Conservation (phyloP, 2,888 invertebrate genomes). For the Ypsolopha scabrella region DNA sequence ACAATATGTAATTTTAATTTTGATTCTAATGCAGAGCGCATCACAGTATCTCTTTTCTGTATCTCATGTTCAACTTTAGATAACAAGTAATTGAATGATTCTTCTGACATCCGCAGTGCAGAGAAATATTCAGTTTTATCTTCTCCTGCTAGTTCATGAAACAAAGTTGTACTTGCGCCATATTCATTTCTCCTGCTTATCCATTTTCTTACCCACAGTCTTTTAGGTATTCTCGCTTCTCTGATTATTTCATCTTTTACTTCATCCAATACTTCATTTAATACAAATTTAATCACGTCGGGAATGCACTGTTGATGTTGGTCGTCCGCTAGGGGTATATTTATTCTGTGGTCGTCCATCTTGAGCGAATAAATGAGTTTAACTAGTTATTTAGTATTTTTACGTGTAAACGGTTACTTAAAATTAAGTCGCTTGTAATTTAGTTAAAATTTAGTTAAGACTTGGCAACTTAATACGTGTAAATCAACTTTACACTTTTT, state of each 20-base stretch:
- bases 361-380: neutral
- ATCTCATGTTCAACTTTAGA: neutral
- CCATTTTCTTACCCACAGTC: conserved; percentile 5
- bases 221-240: neutral
- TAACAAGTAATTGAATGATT: conserved; percentile 1
- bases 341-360: neutral
- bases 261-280: neutral
- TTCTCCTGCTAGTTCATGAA: conserved; percentile 4
- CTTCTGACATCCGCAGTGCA: conserved; percentile 2
- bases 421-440: too few species aligned
- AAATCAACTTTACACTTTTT: too few species aligned
- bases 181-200: conserved; percentile 1
- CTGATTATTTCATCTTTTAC: too few species aligned
- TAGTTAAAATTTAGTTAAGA: too few species aligned
- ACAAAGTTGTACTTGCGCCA: conserved; percentile 3
- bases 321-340: too few species aligned
- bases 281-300: neutral
- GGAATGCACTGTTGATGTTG: too few species aligned
- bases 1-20: conserved; percentile 5
- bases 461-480: too few species aligned
- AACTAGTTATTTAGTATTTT: too few species aligned
- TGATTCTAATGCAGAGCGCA: conserved; percentile 2
- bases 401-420: too few species aligned
- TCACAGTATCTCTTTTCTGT: conserved; percentile 3
- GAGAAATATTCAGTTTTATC: neutral